These are phyloP conservation scores for Portevinia maculata DNA, from an alignment of 2,888 invertebrate genomes.

Conservation along the genomic window DNA sequence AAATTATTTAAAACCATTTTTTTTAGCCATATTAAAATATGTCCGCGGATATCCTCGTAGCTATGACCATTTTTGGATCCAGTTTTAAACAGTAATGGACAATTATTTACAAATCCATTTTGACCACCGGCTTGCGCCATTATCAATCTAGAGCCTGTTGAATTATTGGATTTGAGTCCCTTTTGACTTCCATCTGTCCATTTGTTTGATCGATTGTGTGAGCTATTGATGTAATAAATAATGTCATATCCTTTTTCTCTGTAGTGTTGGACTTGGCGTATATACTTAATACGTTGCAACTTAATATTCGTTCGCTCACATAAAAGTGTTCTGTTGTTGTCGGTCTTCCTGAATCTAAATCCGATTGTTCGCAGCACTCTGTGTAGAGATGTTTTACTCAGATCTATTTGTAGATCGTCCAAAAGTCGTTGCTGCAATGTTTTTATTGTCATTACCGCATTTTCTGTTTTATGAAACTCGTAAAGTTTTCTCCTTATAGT, in stretches of 20 bases:
- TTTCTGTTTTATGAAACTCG: neutral
- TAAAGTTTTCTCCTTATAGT: neutral
- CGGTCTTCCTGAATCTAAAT: neutral
- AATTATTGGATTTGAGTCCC: too few species aligned
- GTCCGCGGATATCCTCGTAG: too few species aligned
- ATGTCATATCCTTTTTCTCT: neutral
- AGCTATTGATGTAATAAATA: neutral
- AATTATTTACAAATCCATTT: neutral
- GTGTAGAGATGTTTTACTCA: neutral
- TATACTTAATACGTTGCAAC: neutral
- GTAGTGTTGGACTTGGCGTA: neutral
- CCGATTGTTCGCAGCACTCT: neutral
- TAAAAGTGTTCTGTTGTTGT: neutral
- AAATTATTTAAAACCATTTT: slow-evolving; percentile 10
- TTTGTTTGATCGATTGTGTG: too few species aligned
- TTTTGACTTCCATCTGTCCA: too few species aligned
- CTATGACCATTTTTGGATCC: neutral
- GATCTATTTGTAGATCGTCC: neutral
- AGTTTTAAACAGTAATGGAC: neutral
- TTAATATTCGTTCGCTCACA: neutral
- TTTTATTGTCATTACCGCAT: neutral
- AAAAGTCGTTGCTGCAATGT: neutral
- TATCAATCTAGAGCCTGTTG: neutral
- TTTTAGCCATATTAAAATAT: too few species aligned
- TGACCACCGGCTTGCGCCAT: neutral